Base-by-base conservation (phyloP, 30 jellyfish, hydroid and myxozoan genomes). In the Nemopilema nomurai region DNA sequence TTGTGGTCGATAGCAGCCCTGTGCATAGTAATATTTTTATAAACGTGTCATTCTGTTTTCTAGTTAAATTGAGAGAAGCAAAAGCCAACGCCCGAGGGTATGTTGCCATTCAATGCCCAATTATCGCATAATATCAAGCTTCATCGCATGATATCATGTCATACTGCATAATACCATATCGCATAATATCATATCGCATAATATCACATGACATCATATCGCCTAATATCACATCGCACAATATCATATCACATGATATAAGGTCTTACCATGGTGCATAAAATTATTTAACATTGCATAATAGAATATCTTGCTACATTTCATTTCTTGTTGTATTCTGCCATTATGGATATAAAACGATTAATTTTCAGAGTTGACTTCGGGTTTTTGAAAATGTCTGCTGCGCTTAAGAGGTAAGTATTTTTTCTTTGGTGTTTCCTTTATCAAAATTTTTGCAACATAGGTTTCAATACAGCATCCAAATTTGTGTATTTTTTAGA, bases 351-450 rank as follows among this genome's bases (percentile, higher is more conserved):
- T n/a, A n/a, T n/a, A n/a, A n/a, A n/a, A n/a, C n/a, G n/a, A n/a
- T n/a, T n/a, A n/a, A n/a, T n/a, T n/a, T n/a, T n/a, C 31, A 90
- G 97, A 41, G 86, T 90, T 49, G 97, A 83, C 64, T 83, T 83
- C 52, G 97, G 95, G 4, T 90, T 90, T 74, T 3, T 87, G 82
- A 83, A 90, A 41, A 62, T 90, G 80, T 87, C 88, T 7, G 91
- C 91, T 0, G 65, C 77, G 18, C 32, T 77, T 51, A 62, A 68
- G 68, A 24, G 83, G 74, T 63, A 8, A 19, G 82, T 21, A 64
- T 23, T 69, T 69, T 69, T 1, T 18, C 23, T 18, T 23, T 69
- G 49, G 8, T 18, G 6, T 6, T 7, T 21, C 6, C 23, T 69
- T 26, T 9, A 4, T 18, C 52, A 30, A 21, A 19, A 1, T 73